phyloP scores from a whole-genome alignment of 2,888 invertebrate species.

The Lepeophtheirus nordmannii region DNA sequence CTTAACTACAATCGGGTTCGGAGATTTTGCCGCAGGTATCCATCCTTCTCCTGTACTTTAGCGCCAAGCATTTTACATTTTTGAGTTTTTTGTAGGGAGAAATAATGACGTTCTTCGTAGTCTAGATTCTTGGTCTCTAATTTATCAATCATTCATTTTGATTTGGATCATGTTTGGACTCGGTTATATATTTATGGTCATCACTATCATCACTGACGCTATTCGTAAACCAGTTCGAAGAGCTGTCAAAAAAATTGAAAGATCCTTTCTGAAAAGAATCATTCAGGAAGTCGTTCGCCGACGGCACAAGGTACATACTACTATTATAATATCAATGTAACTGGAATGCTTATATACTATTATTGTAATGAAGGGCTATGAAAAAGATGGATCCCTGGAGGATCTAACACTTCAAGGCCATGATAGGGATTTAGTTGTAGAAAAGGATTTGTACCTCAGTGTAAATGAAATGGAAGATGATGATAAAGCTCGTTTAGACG shows the following conservation, averaged over 20 bases:
- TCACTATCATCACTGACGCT: conserved; percentile 31
- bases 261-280: background rate
- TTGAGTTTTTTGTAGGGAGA: background rate
- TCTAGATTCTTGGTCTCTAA: conserved; percentile 27
- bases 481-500: too few relatives aligned
- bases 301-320: too few relatives aligned
- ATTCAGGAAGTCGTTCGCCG: background rate
- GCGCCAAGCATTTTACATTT: background rate
- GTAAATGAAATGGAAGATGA: too few relatives aligned
- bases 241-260: background rate
- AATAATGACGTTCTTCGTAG: background rate
- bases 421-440: too few relatives aligned
- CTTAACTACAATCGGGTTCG: conserved; percentile 30
- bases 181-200: conserved; percentile 67
- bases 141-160: conserved; percentile 65
- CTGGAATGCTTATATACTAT: too few relatives aligned
- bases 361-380: too few relatives aligned
- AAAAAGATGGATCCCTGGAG: too few relatives aligned
- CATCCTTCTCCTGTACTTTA: background rate
- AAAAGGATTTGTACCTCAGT: too few relatives aligned
- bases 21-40: conserved; percentile 16
- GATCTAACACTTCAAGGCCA: too few relatives aligned
- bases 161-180: conserved; percentile 81
- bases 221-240: conserved; percentile 19
- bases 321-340: too few relatives aligned